Conservation (phyloP, 2,888 invertebrate genomes). For the Apodemia zela region DNA sequence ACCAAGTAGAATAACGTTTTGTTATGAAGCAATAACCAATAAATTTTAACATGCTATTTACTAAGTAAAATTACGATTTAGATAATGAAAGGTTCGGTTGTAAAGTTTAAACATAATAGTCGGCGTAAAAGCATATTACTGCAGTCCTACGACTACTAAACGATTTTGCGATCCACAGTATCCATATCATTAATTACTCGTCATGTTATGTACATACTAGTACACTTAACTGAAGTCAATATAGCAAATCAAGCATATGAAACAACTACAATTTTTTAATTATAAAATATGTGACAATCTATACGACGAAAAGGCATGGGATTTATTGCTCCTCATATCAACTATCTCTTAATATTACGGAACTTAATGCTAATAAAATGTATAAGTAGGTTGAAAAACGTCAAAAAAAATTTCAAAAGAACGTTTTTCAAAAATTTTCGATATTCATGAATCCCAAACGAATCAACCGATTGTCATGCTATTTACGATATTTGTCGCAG, state of each 20-base stretch:
- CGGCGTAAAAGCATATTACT: conserved; percentile 3
- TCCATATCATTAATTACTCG: background rate
- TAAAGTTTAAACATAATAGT: conserved; percentile 2
- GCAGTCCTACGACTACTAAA: background rate
- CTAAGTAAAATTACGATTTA: background rate
- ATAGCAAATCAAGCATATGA: background rate
- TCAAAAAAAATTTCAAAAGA: no score
- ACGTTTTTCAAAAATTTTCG: no score
- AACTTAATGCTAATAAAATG: no score
- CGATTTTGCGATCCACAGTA: background rate
- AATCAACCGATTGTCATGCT: no score
- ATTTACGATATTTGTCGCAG: no score
- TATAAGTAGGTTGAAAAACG: no score
- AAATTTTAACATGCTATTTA: background rate
- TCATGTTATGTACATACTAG: background rate
- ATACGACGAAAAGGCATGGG: no score
- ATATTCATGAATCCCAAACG: no score
- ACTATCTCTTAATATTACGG: no score
- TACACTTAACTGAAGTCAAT: background rate
- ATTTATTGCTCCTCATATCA: no score
- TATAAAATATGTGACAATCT: no score
- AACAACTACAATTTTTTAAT: no score
- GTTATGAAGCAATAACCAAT: background rate
- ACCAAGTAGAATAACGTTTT: background rate
- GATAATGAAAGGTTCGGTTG: background rate